Conservation (phyloP, 2,797 vertebrate genomes). For the Prunella strophiata region DNA sequence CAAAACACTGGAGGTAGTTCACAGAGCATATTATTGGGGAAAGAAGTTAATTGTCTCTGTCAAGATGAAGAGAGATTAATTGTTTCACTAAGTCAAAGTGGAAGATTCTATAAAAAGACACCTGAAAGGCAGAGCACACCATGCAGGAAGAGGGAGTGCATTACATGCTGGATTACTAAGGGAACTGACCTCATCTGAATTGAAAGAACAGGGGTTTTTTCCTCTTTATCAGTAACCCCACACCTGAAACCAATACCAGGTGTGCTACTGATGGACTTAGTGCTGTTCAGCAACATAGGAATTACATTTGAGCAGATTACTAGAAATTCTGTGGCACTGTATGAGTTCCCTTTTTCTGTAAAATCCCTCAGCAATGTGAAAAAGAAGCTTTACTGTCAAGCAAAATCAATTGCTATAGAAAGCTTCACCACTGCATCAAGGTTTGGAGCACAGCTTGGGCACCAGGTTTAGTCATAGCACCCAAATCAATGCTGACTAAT, state of each 20-base stretch:
- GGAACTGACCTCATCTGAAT: neutral
- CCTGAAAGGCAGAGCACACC: neutral
- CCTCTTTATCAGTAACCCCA: neutral
- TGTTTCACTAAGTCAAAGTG: neutral
- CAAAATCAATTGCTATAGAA: neutral
- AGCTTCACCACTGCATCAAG: neutral
- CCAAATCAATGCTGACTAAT: neutral
- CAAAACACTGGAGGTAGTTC: slow-evolving; percentile 5
- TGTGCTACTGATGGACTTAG: neutral
- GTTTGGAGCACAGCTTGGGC: neutral
- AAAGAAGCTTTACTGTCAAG: neutral
- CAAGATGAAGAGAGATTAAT: slow-evolving; percentile 35
- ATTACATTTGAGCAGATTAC: neutral
- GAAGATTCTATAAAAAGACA: slow-evolving; percentile 6
- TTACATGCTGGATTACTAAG: neutral
- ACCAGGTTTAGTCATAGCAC: neutral
- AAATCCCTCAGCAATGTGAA: neutral
- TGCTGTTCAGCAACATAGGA: neutral
- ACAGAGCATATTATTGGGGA: neutral
- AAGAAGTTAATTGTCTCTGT: neutral
- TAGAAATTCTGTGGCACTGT: neutral
- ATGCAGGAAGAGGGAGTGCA: neutral
- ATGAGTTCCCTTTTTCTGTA: neutral
- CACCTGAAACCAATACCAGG: rapidly evolving
- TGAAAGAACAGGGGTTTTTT: neutral